Evolutionary conservation across 2,888 invertebrate species (phyloP).

Genomic region (Lamproptera curius): DNA sequence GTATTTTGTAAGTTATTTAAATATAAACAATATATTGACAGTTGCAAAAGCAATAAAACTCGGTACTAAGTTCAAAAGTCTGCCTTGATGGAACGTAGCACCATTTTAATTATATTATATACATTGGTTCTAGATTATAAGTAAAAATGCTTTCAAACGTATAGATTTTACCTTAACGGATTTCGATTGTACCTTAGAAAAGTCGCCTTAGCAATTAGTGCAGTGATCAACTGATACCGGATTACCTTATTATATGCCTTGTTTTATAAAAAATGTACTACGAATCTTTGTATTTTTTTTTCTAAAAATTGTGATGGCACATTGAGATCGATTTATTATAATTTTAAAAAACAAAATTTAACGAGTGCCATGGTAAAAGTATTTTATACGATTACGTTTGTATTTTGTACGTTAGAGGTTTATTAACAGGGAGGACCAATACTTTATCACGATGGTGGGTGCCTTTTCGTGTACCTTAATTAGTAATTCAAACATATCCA

Average conservation of each 20-base stretch:
- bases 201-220: conserved; percentile 71
- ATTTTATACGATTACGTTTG: conserved; percentile 35
- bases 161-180: conserved; percentile 52
- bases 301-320: conserved; percentile 33
- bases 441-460: conserved; percentile 46
- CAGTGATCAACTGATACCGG: conserved; percentile 41
- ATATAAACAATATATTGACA: background rate
- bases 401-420: conserved; percentile 42
- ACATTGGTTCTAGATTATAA: conserved; percentile 49
- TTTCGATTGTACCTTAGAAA: conserved; percentile 51
- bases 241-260: conserved; percentile 36
- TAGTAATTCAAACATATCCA: conserved; percentile 43
- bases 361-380: conserved; percentile 42
- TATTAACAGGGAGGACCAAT: conserved; percentile 61
- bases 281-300: conserved; percentile 29
- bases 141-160: conserved; percentile 42
- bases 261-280: conserved; percentile 33
- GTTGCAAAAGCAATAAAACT: conserved; percentile 20
- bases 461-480: conserved; percentile 60
- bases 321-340: conserved; percentile 26
- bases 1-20: conserved; percentile 5
- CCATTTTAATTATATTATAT: too few species aligned
- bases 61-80: conserved; percentile 37
- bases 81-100: conserved; percentile 48
- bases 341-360: conserved; percentile 33